Evolutionary conservation across 2,113 vertebrate species (phyloP), one percentile per base, ranked within the genome.

Genomic region (Pelodiscus sinensis): DNA sequence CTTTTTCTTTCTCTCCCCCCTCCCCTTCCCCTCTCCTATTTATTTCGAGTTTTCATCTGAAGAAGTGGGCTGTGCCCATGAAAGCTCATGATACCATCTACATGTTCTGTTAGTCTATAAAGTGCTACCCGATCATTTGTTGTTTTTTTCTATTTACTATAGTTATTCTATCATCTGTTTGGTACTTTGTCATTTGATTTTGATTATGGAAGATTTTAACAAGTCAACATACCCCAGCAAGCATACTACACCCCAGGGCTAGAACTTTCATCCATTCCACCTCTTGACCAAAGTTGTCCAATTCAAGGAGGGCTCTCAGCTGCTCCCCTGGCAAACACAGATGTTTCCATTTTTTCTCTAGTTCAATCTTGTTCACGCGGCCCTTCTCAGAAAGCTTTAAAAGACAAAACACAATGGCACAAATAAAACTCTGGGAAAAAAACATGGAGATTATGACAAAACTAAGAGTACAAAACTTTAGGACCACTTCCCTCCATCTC

Each of bases 191-290:
- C 78, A 51, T 68, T 81, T 6, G 29, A 79, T 71, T 79, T 13
- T 56, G 31, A 56, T 11, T 35, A 80, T 50, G 38, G 24, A 57
- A 85, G 8, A 38, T 51, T 60, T 77, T 65, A 12, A 62, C 27
- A 56, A 62, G 57, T 21, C 29, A 87, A 98, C 98, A 24, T 96
- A 99, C 99, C 97, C 98, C 98, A 90, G 98, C 98, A 25, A 99
- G 97, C 58, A 96, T 65, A 87, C 98, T 98, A 88, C 99, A 99
- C 60, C 97, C 97, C 79, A 99, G 97, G 0, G 98, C 98, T 52
- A 99, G 97, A 92, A 99, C 99, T 27, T 99, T 98, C 88, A 99
- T 97, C 98, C 98, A 99, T 78, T 97, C 88, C 0, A 99, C 79
- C 21, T 97, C 94, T 9, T 94, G 86, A 29, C 50, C 68, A 27